These are phyloP conservation scores for Paramuricea clavata DNA, from an alignment of 92 coral and sea anemone genomes.

Conservation along the genomic window DNA sequence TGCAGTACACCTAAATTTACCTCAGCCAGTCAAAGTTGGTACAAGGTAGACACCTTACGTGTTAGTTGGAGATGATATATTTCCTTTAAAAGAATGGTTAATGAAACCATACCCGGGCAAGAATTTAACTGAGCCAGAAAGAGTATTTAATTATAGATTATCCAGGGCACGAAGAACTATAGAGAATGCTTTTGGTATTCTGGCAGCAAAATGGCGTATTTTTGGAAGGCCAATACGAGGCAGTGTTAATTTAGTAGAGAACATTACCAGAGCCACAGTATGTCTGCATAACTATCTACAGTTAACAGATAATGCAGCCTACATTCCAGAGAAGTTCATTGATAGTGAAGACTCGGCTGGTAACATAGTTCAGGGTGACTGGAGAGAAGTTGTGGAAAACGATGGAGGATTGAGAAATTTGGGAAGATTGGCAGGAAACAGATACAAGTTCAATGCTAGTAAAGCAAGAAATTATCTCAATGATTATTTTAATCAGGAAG, in stretches of 20 bases:
- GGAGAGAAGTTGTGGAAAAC: slow-evolving; percentile 47
- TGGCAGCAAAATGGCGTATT: slow-evolving; percentile 17
- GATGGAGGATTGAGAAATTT: slow-evolving; percentile 38
- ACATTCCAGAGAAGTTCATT: slow-evolving; percentile 59
- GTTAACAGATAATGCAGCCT: slow-evolving; percentile 54
- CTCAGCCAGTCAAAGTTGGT: slow-evolving; percentile 38
- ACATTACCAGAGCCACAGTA: slow-evolving; percentile 24
- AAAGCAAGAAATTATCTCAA: slow-evolving; percentile 30
- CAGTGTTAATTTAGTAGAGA: slow-evolving; percentile 38
- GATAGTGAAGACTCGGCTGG: slow-evolving; percentile 59
- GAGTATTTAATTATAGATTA: background rate
- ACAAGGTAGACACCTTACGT: slow-evolving; percentile 55
- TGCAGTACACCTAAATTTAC: slow-evolving; percentile 51
- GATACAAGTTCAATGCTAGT: slow-evolving; percentile 34
- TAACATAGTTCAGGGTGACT: slow-evolving; percentile 55
- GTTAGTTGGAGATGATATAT: slow-evolving; percentile 66
- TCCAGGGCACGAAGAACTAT: slow-evolving; percentile 2
- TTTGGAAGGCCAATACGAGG: background rate
- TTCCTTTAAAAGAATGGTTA: slow-evolving; percentile 14
- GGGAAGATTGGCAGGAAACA: slow-evolving; percentile 38
- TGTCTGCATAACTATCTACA: slow-evolving; percentile 62
- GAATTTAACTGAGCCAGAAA: slow-evolving; percentile 5
- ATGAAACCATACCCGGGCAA: slow-evolving; percentile 20
- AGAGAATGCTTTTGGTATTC: slow-evolving; percentile 10
- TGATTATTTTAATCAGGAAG: slow-evolving; percentile 41